Evolutionary conservation across 2,113 vertebrate genomes (phyloP).

Genomic region (Chlamydotis undulata): DNA sequence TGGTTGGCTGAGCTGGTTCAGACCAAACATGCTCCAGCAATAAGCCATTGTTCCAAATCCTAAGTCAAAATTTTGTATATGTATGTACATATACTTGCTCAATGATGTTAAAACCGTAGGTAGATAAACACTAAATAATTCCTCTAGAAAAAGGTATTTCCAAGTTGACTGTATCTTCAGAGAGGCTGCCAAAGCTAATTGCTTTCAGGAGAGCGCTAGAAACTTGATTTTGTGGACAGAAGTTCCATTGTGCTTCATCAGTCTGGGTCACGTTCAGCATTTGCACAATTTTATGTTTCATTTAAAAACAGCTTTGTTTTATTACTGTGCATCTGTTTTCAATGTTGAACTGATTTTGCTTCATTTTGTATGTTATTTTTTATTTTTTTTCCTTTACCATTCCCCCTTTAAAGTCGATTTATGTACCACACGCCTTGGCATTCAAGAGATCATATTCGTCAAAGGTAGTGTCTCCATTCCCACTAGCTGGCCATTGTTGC

Average conservation of each 20-base stretch:
- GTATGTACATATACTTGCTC: background rate
- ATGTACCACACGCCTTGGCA: constrained; percentile 95
- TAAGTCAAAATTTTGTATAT: background rate
- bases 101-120: background rate
- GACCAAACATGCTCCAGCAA: background rate
- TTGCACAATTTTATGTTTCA: constrained; percentile 2
- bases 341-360: constrained; percentile 82
- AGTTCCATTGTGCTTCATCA: constrained; percentile 21
- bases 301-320: constrained; percentile 32
- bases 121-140: background rate
- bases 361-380: constrained; percentile 78
- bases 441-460: constrained; percentile 94
- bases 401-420: constrained; percentile 90
- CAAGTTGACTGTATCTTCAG: background rate
- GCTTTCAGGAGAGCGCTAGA: background rate
- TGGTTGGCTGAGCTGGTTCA: background rate
- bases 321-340: constrained; percentile 73
- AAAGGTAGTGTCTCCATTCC: constrained; percentile 92
- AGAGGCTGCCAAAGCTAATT: background rate
- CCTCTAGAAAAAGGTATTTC: background rate
- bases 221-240: background rate
- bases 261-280: constrained; percentile 6
- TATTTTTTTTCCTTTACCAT: constrained; percentile 73
- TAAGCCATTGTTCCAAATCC: background rate
- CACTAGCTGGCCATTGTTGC: constrained; percentile 70